Base-by-base conservation (phyloP, 2,113 vertebrate genomes). In the Caracal caracal region DNA sequence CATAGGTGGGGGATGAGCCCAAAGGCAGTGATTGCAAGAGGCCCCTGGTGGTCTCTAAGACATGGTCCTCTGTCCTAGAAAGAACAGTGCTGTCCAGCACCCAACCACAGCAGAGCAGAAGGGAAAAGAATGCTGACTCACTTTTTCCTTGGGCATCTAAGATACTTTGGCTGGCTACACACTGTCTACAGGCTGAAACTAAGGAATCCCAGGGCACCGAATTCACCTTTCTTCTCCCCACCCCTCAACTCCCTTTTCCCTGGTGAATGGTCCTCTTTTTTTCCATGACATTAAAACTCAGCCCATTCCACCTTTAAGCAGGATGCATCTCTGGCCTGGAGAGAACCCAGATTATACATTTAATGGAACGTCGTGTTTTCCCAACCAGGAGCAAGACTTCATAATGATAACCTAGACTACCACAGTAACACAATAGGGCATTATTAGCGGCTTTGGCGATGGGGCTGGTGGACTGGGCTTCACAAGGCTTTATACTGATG, bases 361-460 rank as follows among this genome's bases (percentile, higher is more conserved):
- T 97, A 97, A 92, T 96, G 96, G 94, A 97, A 97, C 1, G 53
- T 95, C 94, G 61, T 96, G 95, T 93, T 97, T 97, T 96, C 81
- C 97, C 95, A 97, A 95, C 93, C 80, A 95, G 92, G 88, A 96
- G 94, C 96, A 96, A 96, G 93, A 95, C 93, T 89, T 85, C 49
- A 19, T 98, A 98, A 98, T 98, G 96, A 98, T 92, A 97, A 97
- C 95, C 83, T 70, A 95, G 95, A 80, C 66, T 66, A 82, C 97
- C 97, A 85, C 98, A 94, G 98, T 94, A 96, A 98, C 94, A 97
- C 96, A 97, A 97, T 97, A 98, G 95, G 97, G 95, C 94, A 33
- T 97, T 93, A 98, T 98, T 98, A 98, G 93, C 2, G 70, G 96
- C 89, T 97, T 96, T 96, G 95, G 97, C 20, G 43, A 92, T 10